Base-by-base conservation (phyloP, 2,888 invertebrate species). In the Melanostoma mellinum region DNA sequence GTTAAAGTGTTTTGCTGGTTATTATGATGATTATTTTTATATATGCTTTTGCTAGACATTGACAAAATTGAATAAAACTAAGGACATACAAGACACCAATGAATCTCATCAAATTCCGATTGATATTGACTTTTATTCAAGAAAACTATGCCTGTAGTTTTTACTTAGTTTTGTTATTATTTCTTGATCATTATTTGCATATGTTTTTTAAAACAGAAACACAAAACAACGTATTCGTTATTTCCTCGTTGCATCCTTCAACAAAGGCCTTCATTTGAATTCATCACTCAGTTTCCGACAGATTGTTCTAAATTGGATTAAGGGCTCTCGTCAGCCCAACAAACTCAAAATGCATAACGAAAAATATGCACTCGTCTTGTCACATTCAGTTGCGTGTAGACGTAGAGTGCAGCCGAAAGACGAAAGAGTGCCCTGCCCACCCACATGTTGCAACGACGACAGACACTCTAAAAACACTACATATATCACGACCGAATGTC, bases 261-360 rank as follows among this genome's bases (percentile, higher is more conserved):
- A 40, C 52, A 40, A 61, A 32, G 53, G 58, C 36, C 46, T 48
- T 72, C 53, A 56, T 78, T 78, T 69, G 53, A 69, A 68, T 78
- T 74, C 82, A 78, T 82, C 78, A 78, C 56, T 78, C 82, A 73
- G 56, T 69, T 73, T 74, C 73, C 68, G 82, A 74, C 82, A 78
- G 78, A 82, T 78, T 68, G 73, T 58, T 69, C 73, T 53, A 78
- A 82, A 82, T 82, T 78, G 78, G 82, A 82, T 82, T 82, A 82
- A 78, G 73, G 73, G 78, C 53, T 65, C 48, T 55, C 72, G 44
- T 48, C 81, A 50, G 53, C 52, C 9, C 58, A 60, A 42, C 65
- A 71, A 72, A 72, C 73, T 63, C 55, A 48, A 67, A 77, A 72
- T 68, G 71, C 76, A 81, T 72, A 81, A 61, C 76, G 76, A 76